A percentile compares a stretch with the other conserved stretches of the same genome.
phyloP scores from a whole-genome alignment of 2,888 invertebrate genomes.

The Nomada ruficornis region DNA sequence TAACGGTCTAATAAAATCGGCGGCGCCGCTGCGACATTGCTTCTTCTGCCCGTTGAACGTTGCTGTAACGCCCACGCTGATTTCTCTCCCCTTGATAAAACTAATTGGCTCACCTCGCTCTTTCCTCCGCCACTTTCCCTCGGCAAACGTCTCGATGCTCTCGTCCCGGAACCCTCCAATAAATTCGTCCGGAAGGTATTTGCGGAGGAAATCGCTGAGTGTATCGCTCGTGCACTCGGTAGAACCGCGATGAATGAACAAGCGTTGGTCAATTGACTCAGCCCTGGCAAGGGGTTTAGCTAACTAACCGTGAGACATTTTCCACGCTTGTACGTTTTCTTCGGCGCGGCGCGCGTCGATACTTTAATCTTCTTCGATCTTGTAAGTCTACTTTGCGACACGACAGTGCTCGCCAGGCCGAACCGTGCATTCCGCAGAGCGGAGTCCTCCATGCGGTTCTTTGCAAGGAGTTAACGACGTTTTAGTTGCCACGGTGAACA shows the following conservation, averaged over 20 bases:
- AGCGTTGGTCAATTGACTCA: neutral
- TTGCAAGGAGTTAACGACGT: neutral
- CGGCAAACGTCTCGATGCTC: constrained; percentile 32
- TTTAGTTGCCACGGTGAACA: neutral
- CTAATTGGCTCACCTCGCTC: constrained; percentile 70
- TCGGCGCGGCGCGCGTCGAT: constrained; percentile 6
- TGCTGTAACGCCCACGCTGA: constrained; percentile 43
- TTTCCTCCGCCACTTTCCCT: constrained; percentile 29
- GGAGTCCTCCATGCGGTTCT: neutral
- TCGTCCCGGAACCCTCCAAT: neutral
- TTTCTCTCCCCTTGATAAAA: constrained; percentile 69
- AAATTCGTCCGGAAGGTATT: constrained; percentile 19
- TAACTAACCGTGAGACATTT: constrained; percentile 48
- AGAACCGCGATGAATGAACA: neutral
- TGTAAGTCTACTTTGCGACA: constrained; percentile 39
- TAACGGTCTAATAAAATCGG: constrained; percentile 76
- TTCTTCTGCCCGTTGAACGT: constrained; percentile 42
- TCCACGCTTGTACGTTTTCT: constrained; percentile 44
- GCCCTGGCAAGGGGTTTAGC: constrained; percentile 25
- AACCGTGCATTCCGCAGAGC: neutral
- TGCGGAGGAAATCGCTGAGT: neutral
- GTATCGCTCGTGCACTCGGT: neutral
- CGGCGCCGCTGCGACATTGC: constrained; percentile 24
- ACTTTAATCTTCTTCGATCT: constrained; percentile 45
- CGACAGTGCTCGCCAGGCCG: neutral